Base-by-base conservation (phyloP, 2,113 vertebrate genomes). In the Psephotus haematonotus region DNA sequence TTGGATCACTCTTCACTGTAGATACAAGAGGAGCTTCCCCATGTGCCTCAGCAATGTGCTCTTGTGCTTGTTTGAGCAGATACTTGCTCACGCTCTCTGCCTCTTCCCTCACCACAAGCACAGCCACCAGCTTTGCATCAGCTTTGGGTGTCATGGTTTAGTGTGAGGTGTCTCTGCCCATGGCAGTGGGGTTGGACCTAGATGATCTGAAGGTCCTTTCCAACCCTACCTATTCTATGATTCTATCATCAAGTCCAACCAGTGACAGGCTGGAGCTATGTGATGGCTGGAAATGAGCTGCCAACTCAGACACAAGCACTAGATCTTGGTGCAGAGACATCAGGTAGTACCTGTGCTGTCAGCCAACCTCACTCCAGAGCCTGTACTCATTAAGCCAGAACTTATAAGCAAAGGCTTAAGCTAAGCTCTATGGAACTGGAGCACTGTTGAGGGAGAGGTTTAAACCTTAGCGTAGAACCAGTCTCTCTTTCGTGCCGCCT, bases 281-380 rank as follows among this genome's bases (percentile, higher is more conserved):
- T 53, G 20, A n/a, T 1, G 6, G n/a, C 64, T 94, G 78, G 31
- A 67, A 50, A 37, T 17, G 22, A 18, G 6, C 12, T 64, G 31
- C 28, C 67, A 50, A 43, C 43, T 86, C 39, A 18, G 47, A 53
- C 12, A 13, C 0, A 0, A 74, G 31, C 9, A 2, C 37, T 46
- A 35, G 33, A 49, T 49, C 52, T n/a, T 72, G 27, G 11, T 44
- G 39, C 29, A 28, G 70, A 65, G 69, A 39, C 79, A 29, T 23
- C 47, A 35, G 52, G 13, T 35, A 57, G 67, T 14, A 17, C 52
- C 46, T 71, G 62, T 20, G 1, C 50, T 20, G 35, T 22, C 63
- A 55, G 63, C 63, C 44, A 53, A 3, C 27, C 49, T 65, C 75
- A 59, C 78, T 23, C 44, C 75, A 77, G 13, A 74, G 49, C 64